phyloP scores from a whole-genome alignment of 2,797 vertebrate species.

The Alectoris magna region DNA sequence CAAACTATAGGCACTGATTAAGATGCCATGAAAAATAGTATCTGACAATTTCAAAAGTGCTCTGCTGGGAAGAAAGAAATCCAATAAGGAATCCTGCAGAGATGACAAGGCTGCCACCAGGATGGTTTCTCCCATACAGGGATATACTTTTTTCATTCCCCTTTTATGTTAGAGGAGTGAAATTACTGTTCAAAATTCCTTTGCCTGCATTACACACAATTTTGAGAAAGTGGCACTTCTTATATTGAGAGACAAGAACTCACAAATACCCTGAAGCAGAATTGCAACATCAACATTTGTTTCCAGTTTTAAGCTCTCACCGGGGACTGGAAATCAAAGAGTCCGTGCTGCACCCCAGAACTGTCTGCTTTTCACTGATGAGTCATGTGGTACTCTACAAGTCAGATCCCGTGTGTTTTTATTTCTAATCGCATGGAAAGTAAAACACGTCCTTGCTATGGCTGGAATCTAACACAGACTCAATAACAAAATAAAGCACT shows the following conservation, averaged over 20 bases:
- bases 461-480: not conserved
- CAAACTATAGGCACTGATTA: not conserved
- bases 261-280: not conserved
- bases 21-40: not conserved
- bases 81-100: not conserved
- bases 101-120: not conserved
- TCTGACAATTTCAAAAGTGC: not conserved
- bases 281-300: slow-evolving; percentile 18
- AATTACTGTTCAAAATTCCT: slow-evolving; percentile 19
- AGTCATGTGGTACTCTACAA: not conserved
- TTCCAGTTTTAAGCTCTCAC: slow-evolving; percentile 12
- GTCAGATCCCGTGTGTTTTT: not conserved
- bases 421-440: not conserved
- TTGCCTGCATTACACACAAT: not conserved
- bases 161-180: not conserved
- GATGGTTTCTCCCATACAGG: not conserved
- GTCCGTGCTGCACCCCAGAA: not conserved
- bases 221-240: slow-evolving; percentile 9
- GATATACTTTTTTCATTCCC: not conserved
- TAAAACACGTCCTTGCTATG: not conserved
- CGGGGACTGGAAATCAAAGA: slow-evolving; percentile 9
- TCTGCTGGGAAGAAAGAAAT: slow-evolving; percentile 11
- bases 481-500: not conserved
- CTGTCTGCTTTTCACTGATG: not conserved
- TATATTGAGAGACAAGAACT: not conserved